Evolutionary conservation across 1,140 invertebrate species (phyloP), one percentile per base, ranked within the genome.

Genomic region (Drosophila bocqueti): DNA sequence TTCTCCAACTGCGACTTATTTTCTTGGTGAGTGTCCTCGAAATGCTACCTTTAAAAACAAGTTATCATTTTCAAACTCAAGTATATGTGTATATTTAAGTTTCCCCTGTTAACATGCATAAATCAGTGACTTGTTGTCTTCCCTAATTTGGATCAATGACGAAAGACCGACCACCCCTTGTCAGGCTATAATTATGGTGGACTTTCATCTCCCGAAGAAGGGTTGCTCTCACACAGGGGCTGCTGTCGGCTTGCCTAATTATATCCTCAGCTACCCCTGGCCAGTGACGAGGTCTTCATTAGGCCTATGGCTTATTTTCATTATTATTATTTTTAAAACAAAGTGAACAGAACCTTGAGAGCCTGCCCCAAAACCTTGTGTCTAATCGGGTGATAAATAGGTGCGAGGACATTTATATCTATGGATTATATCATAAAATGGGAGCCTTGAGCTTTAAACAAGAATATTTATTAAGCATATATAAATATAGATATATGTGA

Each of bases 341-440:
- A 36, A 24, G 38, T 65, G 61, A 52, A 34, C 64, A 66, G 31
- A 57, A 55, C 67, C 67, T 71, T 71, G 49, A 42, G 63, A 21
- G 64, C 40, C 34, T 65, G 36, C 18, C 57, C 57, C 31, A 42
- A 75, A 76, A 55, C 63, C 55, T 68, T 76, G 75, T 76, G 75
- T 24, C 75, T 78, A 78, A 78, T 78, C 75, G 50, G 57, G 36
- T 60, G 75, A 57, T 34, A 60, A 73, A 73, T 73, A 73, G 67
- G 36, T 36, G 45, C 24, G 18, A 34, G 63, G 38, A 26, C 62
- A 43, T 62, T 34, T 57, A 11, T 29, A 31, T 43, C 4, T 42
- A 26, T 31, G 2, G 5, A 31, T 31, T 31, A 29, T 29, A 29
- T 49, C 18, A 66, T 66, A 61, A 31, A 40, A 58, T 13, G n/a